Evolutionary conservation across 2,113 vertebrate species (phyloP), one percentile per base, ranked within the genome.

Genomic region (Indicator maculatus): DNA sequence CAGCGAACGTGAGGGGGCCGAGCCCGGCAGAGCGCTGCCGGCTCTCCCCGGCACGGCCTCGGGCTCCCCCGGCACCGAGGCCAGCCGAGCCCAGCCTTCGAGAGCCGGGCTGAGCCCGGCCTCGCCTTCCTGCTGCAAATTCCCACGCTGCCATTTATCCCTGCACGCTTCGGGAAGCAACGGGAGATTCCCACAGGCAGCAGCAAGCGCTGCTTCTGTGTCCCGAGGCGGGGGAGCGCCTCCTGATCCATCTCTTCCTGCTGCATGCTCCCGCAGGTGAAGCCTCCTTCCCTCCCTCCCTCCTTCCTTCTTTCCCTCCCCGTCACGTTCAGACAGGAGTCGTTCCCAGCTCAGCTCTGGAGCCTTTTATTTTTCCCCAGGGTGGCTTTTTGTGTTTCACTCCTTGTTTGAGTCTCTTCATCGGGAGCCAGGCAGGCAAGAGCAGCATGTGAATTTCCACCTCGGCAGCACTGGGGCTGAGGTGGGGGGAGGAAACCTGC

Each of bases 211-310:
- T 69, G 76, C 44, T 53, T 31, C 87, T 21, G 31, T 66, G 78
- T 80, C 81, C 60, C 0, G 3, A 27, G 89, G 75, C 71, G 53
- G 75, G 74, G 69, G 23, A 53, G 26, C 81, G 67, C 10, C 81
- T 85, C 81, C 4, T 33, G 5, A 50, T 53, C 50, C 20, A 5
- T 15, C 16, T 1, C 38, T 78, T 70, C 72, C 79, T 11, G 1
- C 59, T 2, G 5, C 8, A 4, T 0, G 13, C 71, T 58, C 1
- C 23, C 31, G 44, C 39, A 17, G 50, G 21, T 1, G 0, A 0
- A 0, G 61, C 67, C 20, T 23, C 21, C 47, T 11, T 21, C 21
- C 21, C 45, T 73, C 56, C 71, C 30, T 60, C 39, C 59, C 8
- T 17, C 47, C 21, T 65, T 70, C 36, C n/a, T 69, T 0, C 2